These are phyloP conservation scores for Oscheius sp. DNA, from an alignment of 2,888 invertebrate genomes.

Conservation along the genomic window DNA sequence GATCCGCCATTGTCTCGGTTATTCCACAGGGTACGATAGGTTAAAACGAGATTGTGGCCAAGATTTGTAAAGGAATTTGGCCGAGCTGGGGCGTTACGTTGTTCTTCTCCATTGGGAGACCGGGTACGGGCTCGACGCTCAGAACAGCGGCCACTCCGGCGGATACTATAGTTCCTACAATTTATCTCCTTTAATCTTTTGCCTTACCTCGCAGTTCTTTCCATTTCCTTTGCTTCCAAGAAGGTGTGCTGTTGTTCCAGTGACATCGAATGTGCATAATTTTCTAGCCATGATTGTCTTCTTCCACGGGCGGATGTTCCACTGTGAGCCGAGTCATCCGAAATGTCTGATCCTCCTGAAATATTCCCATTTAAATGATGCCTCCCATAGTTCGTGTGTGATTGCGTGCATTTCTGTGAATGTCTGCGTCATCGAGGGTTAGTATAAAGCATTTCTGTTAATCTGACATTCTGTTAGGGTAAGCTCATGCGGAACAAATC, in stretches of 20 bases:
- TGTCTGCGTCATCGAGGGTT: too few relatives aligned
- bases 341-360: slow-evolving; percentile 54
- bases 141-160: slow-evolving; percentile 43
- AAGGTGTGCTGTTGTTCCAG: slow-evolving; percentile 48
- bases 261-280: slow-evolving; percentile 57
- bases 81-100: slow-evolving; percentile 44
- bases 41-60: slow-evolving; percentile 70
- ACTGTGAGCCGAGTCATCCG: slow-evolving; percentile 59
- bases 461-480: too few relatives aligned
- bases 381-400: not conserved
- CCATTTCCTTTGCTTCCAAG: slow-evolving; percentile 26
- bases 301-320: slow-evolving; percentile 57
- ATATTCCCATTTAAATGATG: not conserved
- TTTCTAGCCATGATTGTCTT: slow-evolving; percentile 70
- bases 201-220: slow-evolving; percentile 31
- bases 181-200: not conserved
- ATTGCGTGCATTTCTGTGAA: not conserved
- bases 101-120: slow-evolving; percentile 59
- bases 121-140: slow-evolving; percentile 65
- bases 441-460: too few relatives aligned
- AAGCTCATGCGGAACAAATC: not conserved
- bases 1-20: slow-evolving; percentile 41
- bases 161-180: slow-evolving; percentile 44
- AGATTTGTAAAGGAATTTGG: slow-evolving; percentile 72
- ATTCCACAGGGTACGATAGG: slow-evolving; percentile 58